Base-by-base conservation (phyloP, 1,140 invertebrate genomes). In the Pinna nobilis region DNA sequence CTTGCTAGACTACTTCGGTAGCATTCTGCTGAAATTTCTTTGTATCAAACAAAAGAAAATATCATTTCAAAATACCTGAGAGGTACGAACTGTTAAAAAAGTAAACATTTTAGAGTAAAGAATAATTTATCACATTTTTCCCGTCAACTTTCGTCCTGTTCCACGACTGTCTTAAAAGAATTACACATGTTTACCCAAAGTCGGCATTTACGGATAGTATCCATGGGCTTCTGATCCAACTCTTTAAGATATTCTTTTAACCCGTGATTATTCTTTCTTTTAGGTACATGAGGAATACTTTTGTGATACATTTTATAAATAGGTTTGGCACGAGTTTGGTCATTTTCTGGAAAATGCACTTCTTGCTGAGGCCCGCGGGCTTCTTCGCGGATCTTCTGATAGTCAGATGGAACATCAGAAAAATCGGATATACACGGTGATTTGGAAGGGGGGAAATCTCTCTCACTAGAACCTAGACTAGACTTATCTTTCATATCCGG, bases 251-350 rank as follows among this genome's bases (percentile, higher is more conserved):
- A 41, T 20, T 59, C 51, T 15, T 32, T 30, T n/a, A 69, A 47
- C 15, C 51, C 41, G 2, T 1, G 9, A 5, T 20, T 59, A 28
- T 59, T 41, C 28, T 47, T 57, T 35, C 39, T 39, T 23, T 28
- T 13, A 28, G 23, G 28, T 13, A 39, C 5, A 37, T 59, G 35
- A 20, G 23, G 9, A 23, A 44, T 1, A 33, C 49, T 55, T 69
- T 57, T 39, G 66, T 57, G 37, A 41, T 63, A 63, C 59, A 63
- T 63, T 25, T 51, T 51, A 32, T 69, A 59, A 5, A 69, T n/a
- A 28, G 39, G 28, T n/a, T 18, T 59, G n/a, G 57, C 23, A 15
- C 35, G 30, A 25, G 39, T n/a, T 20, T 30, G 18, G 13, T 41
- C 28, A 23, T 59, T 44, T 23, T 30, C 18, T 23, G 66, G 50